Evolutionary conservation across 1,140 invertebrate genomes (phyloP).

Genomic region (Antheraea mylitta): DNA sequence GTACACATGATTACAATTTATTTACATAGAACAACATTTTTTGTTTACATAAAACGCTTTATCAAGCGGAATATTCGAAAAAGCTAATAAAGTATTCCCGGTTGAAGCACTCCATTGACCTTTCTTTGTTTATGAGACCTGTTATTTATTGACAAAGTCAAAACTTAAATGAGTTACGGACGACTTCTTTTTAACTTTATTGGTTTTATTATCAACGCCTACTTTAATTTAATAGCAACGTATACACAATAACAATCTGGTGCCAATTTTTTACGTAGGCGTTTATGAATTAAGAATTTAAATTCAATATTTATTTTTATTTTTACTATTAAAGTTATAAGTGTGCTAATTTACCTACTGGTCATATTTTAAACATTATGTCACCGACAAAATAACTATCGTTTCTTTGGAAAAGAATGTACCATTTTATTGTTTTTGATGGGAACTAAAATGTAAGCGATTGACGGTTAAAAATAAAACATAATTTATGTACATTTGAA

Average conservation of each 20-base stretch:
- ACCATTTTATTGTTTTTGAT: no score
- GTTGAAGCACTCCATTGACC: neutral
- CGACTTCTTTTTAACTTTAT: neutral
- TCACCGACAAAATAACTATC: no score
- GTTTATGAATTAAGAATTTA: neutral
- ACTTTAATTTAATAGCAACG: slow-evolving; percentile 5
- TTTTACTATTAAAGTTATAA: no score
- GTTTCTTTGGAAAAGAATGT: no score
- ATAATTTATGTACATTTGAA: no score
- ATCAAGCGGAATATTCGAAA: no score
- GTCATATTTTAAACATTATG: no score
- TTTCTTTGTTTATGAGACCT: neutral
- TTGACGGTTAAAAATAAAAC: no score
- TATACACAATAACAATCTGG: neutral
- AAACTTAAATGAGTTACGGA: slow-evolving; percentile 9
- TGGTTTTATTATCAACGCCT: slow-evolving; percentile 5
- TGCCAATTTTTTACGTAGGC: neutral
- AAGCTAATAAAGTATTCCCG: neutral
- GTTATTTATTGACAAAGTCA: slow-evolving; percentile 11
- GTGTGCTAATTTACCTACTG: no score
- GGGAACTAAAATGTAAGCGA: no score
- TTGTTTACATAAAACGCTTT: neutral
- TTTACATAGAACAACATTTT: neutral
- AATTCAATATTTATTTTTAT: no score
- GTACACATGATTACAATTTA: no score